phyloP scores from a whole-genome alignment of 2,888 invertebrate species.

The Melinopterus prodromus region DNA sequence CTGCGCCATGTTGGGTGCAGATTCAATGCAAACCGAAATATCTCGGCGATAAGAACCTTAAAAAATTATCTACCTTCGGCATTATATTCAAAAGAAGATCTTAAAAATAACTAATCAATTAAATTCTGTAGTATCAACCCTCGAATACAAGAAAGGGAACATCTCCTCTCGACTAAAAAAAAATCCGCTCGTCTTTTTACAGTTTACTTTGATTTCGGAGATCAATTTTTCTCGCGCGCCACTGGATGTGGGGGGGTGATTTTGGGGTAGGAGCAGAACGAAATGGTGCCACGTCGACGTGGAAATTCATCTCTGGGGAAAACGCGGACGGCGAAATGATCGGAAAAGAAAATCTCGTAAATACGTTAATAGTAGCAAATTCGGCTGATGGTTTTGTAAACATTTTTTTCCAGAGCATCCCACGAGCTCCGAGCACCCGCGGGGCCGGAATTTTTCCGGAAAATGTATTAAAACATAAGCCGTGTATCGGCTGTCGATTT shows the following conservation, averaged over 20 bases:
- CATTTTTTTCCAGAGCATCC: background rate
- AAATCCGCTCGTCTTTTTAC: background rate
- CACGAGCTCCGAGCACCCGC: background rate
- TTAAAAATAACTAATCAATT: too few species aligned
- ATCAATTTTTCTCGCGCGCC: background rate
- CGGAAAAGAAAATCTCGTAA: background rate
- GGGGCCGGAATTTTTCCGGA: background rate
- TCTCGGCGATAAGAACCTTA: too few species aligned
- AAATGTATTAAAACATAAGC: constrained; percentile 4
- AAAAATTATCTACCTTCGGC: too few species aligned
- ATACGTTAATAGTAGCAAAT: background rate
- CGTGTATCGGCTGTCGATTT: background rate
- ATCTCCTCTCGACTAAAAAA: background rate
- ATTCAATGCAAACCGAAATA: too few species aligned
- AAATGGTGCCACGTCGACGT: background rate
- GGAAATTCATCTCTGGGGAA: background rate
- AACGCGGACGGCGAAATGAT: background rate
- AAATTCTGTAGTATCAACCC: too few species aligned
- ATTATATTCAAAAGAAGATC: too few species aligned
- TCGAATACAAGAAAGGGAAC: too few species aligned
- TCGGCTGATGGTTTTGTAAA: background rate
- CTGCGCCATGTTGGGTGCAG: too few species aligned
- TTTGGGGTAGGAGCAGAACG: background rate
- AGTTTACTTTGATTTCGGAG: background rate
- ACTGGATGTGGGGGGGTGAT: background rate